Conservation (phyloP, 2,797 vertebrate genomes). For the Setipinna tenuifilis region DNA sequence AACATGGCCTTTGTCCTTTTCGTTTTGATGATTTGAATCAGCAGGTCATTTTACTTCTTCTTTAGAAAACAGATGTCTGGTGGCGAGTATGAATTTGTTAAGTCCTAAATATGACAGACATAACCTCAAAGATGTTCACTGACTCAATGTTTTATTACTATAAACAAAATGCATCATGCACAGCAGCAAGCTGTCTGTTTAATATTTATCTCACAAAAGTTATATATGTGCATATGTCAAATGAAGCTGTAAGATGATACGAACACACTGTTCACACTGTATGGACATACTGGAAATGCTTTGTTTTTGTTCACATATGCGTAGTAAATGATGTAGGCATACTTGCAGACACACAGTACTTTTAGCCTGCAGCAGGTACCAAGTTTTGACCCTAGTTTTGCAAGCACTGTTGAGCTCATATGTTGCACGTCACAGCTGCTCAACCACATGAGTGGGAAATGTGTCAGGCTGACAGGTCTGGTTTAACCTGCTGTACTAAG, state of each 20-base stretch:
- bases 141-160: neutral
- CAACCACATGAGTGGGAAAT: neutral
- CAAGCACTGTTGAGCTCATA: neutral
- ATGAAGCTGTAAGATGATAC: neutral
- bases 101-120: neutral
- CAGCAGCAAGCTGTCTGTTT: neutral
- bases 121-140: neutral
- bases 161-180: neutral
- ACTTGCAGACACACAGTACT: neutral
- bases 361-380: neutral
- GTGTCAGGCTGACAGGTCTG: neutral
- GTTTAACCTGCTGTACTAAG: neutral
- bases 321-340: neutral
- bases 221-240: neutral
- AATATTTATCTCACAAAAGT: neutral
- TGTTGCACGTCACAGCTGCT: neutral
- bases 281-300: neutral
- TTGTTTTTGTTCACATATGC: neutral
- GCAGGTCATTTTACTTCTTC: neutral
- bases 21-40: neutral
- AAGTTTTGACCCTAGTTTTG: neutral
- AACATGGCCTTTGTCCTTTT: slow-evolving; percentile 20
- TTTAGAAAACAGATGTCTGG: neutral
- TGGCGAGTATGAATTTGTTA: neutral
- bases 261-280: neutral